Conservation (phyloP, 2,797 vertebrate genomes). For the Micromesistius poutassou region DNA sequence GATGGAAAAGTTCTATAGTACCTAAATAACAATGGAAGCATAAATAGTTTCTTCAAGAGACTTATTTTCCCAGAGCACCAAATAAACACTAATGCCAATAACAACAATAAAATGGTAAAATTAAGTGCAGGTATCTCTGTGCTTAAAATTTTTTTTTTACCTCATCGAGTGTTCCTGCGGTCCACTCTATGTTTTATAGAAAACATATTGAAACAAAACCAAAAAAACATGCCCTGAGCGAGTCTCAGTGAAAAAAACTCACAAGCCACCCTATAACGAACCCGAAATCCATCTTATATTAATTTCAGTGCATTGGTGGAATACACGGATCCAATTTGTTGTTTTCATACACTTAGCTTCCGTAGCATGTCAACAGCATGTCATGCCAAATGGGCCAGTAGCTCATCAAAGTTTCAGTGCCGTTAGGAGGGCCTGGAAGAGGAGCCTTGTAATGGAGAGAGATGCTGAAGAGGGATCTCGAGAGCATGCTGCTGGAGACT, state of each 20-base stretch:
- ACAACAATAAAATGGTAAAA: background rate
- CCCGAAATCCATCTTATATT: constrained; percentile 35
- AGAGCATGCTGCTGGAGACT: constrained; percentile 57
- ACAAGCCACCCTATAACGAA: constrained; percentile 14
- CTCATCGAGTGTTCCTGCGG: constrained; percentile 26
- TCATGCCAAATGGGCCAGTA: constrained; percentile 50
- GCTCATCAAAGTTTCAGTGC: constrained; percentile 66
- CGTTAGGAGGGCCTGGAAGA: constrained; percentile 47
- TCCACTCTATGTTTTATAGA: constrained; percentile 14
- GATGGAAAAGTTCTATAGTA: background rate
- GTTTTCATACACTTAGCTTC: constrained; percentile 31
- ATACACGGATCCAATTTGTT: constrained; percentile 34
- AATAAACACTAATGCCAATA: background rate
- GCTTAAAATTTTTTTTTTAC: background rate
- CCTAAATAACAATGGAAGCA: background rate
- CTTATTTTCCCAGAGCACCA: background rate
- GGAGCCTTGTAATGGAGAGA: constrained; percentile 57
- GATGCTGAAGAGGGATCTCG: constrained; percentile 55
- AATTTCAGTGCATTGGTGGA: constrained; percentile 23
- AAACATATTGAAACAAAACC: background rate
- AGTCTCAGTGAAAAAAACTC: constrained; percentile 5
- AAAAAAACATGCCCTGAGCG: background rate
- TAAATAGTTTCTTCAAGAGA: background rate
- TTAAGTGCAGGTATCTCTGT: background rate
- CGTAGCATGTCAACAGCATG: constrained; percentile 46